A percentile compares a stretch with the other conserved stretches of the same genome.
Evolutionary conservation across 2,888 invertebrate species (phyloP).

Genomic region (Plagiodera versicolora): DNA sequence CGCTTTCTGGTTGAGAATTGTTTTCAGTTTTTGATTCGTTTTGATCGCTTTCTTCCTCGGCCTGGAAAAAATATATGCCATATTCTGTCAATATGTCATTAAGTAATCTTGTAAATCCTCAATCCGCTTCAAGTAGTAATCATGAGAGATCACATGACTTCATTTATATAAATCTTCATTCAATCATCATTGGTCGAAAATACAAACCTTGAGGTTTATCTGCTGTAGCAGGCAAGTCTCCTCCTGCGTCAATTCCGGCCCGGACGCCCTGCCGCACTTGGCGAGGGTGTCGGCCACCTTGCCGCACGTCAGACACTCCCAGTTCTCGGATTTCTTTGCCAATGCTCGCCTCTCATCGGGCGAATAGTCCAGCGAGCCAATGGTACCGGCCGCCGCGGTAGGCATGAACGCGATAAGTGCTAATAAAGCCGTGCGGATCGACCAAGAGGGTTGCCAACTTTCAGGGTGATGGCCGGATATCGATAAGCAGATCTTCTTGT

Average conservation of each 20-base stretch:
- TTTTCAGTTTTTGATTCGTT: constrained; percentile 37
- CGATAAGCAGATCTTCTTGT: constrained; percentile 93
- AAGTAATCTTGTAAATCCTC: no score
- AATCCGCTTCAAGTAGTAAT: no score
- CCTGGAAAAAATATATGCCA: constrained; percentile 45
- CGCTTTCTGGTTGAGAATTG: constrained; percentile 41
- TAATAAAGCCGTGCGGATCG: constrained; percentile 87
- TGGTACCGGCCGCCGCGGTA: constrained; percentile 84
- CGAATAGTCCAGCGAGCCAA: constrained; percentile 88
- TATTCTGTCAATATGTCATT: no score
- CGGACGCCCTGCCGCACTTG: no score
- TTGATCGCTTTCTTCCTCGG: constrained; percentile 50
- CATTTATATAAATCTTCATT: not conserved
- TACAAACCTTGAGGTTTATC: constrained; percentile 57
- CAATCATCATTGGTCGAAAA: not conserved
- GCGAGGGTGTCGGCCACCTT: constrained; percentile 59
- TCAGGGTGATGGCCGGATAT: constrained; percentile 98
- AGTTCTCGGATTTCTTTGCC: constrained; percentile 71
- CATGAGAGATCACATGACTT: no score
- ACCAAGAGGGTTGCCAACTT: constrained; percentile 98
- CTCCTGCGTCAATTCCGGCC: constrained; percentile 54
- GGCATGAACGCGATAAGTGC: constrained; percentile 96
- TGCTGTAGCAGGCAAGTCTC: constrained; percentile 59
- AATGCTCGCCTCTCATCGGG: constrained; percentile 79
- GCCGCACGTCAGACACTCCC: constrained; percentile 68